These are phyloP conservation scores for Zeuzera pyrina DNA, from an alignment of 2,888 invertebrate genomes.

Conservation along the genomic window DNA sequence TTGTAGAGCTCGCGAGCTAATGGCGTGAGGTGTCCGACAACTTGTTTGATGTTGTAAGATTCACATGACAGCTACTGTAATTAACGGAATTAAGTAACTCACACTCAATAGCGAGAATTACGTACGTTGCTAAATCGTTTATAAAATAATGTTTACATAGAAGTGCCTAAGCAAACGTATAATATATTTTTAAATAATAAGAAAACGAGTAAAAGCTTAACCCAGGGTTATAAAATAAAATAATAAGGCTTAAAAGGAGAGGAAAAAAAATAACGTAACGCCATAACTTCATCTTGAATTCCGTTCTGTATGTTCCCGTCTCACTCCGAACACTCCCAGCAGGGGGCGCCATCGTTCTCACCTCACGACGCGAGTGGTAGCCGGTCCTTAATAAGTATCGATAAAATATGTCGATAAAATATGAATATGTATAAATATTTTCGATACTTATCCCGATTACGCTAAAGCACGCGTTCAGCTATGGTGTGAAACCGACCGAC, in stretches of 20 bases:
- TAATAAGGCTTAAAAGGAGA: slow-evolving; percentile 45
- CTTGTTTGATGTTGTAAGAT: slow-evolving; percentile 45
- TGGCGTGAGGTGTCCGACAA: slow-evolving; percentile 47
- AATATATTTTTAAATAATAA: slow-evolving; percentile 18
- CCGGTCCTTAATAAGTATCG: slow-evolving; percentile 71
- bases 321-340: slow-evolving; percentile 60
- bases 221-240: slow-evolving; percentile 54
- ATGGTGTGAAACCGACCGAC: neutral
- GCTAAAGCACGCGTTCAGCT: slow-evolving; percentile 7
- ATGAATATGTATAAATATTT: slow-evolving; percentile 71
- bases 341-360: slow-evolving; percentile 71
- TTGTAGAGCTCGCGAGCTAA: slow-evolving; percentile 62
- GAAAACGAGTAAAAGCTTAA: slow-evolving; percentile 38
- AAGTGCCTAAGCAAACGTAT: neutral
- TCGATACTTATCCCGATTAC: slow-evolving; percentile 46
- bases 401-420: slow-evolving; percentile 69
- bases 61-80: slow-evolving; percentile 59
- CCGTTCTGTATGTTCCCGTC: slow-evolving; percentile 63
- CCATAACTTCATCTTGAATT: slow-evolving; percentile 71
- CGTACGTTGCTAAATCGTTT: neutral
- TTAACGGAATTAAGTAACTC: slow-evolving; percentile 33
- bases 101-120: slow-evolving; percentile 23
- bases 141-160: slow-evolving; percentile 3
- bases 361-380: slow-evolving; percentile 72
- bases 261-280: slow-evolving; percentile 48